Percentiles rank a stretch among this genome's conserved stretches.
Conservation (phyloP, 2,888 invertebrate genomes). For the Listrodromus nycthemerus region DNA sequence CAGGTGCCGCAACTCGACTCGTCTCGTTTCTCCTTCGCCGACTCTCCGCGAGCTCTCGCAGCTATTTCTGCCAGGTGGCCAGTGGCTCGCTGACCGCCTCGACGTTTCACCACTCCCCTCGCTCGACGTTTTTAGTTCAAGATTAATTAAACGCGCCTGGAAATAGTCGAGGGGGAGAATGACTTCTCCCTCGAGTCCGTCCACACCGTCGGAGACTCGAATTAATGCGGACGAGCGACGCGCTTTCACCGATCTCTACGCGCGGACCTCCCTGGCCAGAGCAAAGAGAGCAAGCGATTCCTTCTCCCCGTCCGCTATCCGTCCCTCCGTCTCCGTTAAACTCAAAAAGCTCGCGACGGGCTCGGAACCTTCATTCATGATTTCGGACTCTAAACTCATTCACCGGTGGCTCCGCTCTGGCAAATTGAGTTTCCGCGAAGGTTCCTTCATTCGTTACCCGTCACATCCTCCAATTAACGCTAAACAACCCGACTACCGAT, state of each 20-base stretch:
- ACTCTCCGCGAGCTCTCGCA: constrained; percentile 59
- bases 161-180: constrained; percentile 76
- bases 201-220: background rate
- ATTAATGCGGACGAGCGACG: constrained; percentile 41
- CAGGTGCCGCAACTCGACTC: constrained; percentile 77
- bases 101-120: constrained; percentile 73
- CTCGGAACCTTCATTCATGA: constrained; percentile 65
- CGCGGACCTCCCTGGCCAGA: constrained; percentile 32
- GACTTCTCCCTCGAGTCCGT: constrained; percentile 16
- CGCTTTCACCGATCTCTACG: constrained; percentile 46
- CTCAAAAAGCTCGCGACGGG: constrained; percentile 46
- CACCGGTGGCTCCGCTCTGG: constrained; percentile 44
- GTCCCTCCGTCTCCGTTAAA: constrained; percentile 43
- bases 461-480: background rate
- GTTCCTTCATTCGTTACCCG: constrained; percentile 52
- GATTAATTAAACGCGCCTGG: constrained; percentile 82
- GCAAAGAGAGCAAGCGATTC: constrained; percentile 56
- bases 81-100: constrained; percentile 58
- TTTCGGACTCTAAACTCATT: constrained; percentile 62
- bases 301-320: constrained; percentile 52
- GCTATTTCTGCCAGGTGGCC: constrained; percentile 83
- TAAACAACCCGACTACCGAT: background rate
- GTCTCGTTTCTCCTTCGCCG: constrained; percentile 70
- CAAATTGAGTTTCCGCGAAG: constrained; percentile 44
- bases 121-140: constrained; percentile 81